Conservation (phyloP, 2,797 vertebrate genomes). For the Erpetoichthys calabaricus region DNA sequence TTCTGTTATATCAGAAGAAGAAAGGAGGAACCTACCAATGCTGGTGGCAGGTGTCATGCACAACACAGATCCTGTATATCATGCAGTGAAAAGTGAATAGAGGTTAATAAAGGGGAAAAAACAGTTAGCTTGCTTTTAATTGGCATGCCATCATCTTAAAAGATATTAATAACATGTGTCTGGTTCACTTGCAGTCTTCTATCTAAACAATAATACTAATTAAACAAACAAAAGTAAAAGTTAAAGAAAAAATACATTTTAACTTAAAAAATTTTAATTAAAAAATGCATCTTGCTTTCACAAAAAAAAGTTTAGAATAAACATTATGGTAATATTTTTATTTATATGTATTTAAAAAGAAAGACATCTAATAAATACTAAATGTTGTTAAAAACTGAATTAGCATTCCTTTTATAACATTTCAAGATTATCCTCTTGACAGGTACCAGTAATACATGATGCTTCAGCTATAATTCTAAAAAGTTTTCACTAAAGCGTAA, state of each 20-base stretch:
- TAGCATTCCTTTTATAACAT: too few relatives aligned
- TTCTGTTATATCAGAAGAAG: constrained; percentile 30
- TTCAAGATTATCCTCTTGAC: too few relatives aligned
- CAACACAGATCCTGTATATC: constrained; percentile 88
- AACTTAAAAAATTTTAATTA: too few relatives aligned
- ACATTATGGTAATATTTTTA: too few relatives aligned
- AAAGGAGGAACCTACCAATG: constrained; percentile 86
- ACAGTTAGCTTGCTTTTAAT: constrained; percentile 60
- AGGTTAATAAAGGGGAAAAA: constrained; percentile 73
- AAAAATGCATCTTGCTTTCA: too few relatives aligned
- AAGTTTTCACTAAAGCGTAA: too few relatives aligned
- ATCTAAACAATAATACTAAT: background rate
- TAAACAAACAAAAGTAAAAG: background rate
- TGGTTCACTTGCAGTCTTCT: constrained; percentile 5
- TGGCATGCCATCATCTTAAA: constrained; percentile 18
- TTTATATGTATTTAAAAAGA: too few relatives aligned
- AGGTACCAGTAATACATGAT: too few relatives aligned
- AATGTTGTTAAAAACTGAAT: too few relatives aligned
- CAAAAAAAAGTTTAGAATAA: too few relatives aligned
- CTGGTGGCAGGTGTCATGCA: constrained; percentile 95
- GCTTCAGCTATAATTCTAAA: too few relatives aligned
- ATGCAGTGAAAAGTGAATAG: constrained; percentile 66
- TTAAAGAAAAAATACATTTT: background rate
- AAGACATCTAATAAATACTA: too few relatives aligned
- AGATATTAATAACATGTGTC: constrained; percentile 7